These are phyloP conservation scores for Orchesella cincta DNA, from an alignment of 1,140 invertebrate species.

Conservation along the genomic window DNA sequence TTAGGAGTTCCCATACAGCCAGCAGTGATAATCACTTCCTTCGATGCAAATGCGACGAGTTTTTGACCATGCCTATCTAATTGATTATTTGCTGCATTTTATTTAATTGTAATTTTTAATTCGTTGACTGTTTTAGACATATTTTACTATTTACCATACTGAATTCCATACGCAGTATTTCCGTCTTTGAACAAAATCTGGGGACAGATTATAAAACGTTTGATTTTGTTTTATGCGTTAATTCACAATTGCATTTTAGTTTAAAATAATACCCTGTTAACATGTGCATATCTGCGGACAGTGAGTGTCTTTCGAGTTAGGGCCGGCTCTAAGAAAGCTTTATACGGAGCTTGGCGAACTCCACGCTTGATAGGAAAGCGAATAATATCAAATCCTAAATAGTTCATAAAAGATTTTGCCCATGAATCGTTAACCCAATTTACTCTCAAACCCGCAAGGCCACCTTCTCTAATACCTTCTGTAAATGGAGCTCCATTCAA, in stretches of 20 bases:
- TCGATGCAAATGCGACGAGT: slow-evolving; percentile 48
- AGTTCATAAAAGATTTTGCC: too few species aligned
- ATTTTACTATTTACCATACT: neutral
- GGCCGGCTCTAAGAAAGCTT: neutral
- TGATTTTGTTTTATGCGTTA: too few species aligned
- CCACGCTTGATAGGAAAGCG: neutral
- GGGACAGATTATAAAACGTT: too few species aligned
- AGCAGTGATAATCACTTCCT: slow-evolving; percentile 53
- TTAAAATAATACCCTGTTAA: slow-evolving; percentile 21
- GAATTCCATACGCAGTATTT: slow-evolving; percentile 1
- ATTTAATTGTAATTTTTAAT: neutral
- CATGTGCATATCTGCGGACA: neutral
- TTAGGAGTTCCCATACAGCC: slow-evolving; percentile 53
- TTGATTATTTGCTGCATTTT: neutral
- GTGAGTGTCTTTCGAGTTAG: neutral
- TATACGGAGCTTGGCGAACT: neutral
- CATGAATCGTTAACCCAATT: too few species aligned
- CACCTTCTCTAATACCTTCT: too few species aligned
- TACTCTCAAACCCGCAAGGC: too few species aligned
- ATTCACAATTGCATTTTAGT: too few species aligned
- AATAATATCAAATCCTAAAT: slow-evolving; percentile 12
- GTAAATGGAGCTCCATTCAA: slow-evolving; percentile 59
- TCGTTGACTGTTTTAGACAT: neutral
- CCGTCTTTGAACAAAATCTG: slow-evolving; percentile 8
- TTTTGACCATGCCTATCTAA: slow-evolving; percentile 48